Evolutionary conservation across 2,797 vertebrate genomes (phyloP).

Genomic region (Synaphobranchus kaupii): DNA sequence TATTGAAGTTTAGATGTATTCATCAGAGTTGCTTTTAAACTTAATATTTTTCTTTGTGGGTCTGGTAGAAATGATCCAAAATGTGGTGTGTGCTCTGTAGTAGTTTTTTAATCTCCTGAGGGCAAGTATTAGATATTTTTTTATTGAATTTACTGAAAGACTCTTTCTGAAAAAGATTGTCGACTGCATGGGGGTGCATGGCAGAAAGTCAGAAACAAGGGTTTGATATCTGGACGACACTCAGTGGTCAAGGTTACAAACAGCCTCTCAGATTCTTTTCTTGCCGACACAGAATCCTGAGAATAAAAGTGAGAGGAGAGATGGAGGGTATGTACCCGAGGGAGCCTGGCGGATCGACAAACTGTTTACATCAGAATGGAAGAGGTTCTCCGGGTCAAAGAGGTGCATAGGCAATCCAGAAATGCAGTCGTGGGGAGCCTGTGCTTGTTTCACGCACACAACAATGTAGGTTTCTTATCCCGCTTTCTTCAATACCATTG

Average conservation of each 20-base stretch:
- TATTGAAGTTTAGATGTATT: background rate
- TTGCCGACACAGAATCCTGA: slow-evolving; percentile 13
- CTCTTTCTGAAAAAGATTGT: background rate
- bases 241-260: slow-evolving; percentile 30
- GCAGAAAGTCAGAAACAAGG: slow-evolving; percentile 25
- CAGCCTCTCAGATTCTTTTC: slow-evolving; percentile 34
- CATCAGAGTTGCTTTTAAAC: background rate
- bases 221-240: slow-evolving; percentile 24
- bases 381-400: slow-evolving; percentile 24
- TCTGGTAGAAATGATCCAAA: background rate
- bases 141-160: background rate
- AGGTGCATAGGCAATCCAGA: background rate
- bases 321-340: slow-evolving; percentile 18
- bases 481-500: background rate
- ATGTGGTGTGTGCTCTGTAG: background rate
- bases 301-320: slow-evolving; percentile 25
- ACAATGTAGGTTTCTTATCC: background rate
- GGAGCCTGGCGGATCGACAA: slow-evolving; percentile 28
- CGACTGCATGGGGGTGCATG: background rate
- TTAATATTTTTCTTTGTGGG: background rate
- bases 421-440: background rate
- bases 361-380: slow-evolving; percentile 33
- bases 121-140: background rate
- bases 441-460: background rate
- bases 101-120: background rate